Base-by-base conservation (phyloP, 1,140 invertebrate species). In the Drosophila neocordata region DNA sequence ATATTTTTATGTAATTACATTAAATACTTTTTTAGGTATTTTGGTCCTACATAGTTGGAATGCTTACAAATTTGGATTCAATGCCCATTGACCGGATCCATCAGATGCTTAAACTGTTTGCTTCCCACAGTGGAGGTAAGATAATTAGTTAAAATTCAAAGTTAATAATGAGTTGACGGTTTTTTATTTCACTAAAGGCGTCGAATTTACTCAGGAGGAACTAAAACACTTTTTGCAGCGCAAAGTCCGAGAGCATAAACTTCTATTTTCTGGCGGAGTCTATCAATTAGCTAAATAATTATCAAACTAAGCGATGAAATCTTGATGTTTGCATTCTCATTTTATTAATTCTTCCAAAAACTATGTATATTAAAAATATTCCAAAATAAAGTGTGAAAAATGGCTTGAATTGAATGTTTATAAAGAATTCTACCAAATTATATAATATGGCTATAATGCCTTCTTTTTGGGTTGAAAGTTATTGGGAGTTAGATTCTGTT, bases 41-140 rank as follows among this genome's bases (percentile, higher is more conserved):
- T 83, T 99, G 98, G 98, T 97, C 97, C 0, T 99, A 99, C 82
- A 98, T 99, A 85, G 96, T 98, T 37, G 98, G 97, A 7, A 99
- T 99, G 97, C 92, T 99, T 24, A 98, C 97, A 0, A 99, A 99
- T 93, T 93, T 99, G 61, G 97, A 99, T 77, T 97, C 96, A 1
- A 93, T 99, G 88, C 96, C 98, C 1, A 92, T 99, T 44, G 98
- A 99, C 76, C 93, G 98, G 58, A 99, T 99, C 81, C 97, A 99
- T 92, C 96, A 97, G 80, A 99, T 99, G 97, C 93, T 99, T 20
- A 97, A 98, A 90, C 97, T 99, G 95, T 99, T 99, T 93, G 97
- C 97, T 2, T 94, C 95, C 38, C 96, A 97, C 90, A 95, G 95
- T n/a, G 95, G 96, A 0, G 95, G 27, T 31, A 7, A 31, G 27